Evolutionary conservation across 1,140 invertebrate species (phyloP).

Genomic region (Aporrectodea caliginosa): DNA sequence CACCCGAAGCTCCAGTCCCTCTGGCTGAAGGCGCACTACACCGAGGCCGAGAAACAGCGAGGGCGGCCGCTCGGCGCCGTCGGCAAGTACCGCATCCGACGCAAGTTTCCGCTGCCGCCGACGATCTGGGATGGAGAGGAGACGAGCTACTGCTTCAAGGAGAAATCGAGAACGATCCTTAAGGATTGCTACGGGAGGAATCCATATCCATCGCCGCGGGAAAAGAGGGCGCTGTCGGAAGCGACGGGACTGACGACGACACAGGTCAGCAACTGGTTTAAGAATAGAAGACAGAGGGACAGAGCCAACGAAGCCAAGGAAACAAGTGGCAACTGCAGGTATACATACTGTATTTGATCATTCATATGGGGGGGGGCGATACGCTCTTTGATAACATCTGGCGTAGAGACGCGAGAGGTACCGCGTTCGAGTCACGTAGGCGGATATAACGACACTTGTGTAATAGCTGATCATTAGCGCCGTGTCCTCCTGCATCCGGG

Average conservation of each 20-base stretch:
- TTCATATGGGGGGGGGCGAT: no score
- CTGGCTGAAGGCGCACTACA: slow-evolving; percentile 67
- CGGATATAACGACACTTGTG: no score
- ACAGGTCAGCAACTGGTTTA: slow-evolving; percentile 97
- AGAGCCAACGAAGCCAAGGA: slow-evolving; percentile 83
- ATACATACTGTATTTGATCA: no score
- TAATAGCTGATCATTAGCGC: no score
- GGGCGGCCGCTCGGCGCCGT: slow-evolving; percentile 88
- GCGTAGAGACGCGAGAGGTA: no score
- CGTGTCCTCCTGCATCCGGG: no score
- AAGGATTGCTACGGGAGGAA: slow-evolving; percentile 26
- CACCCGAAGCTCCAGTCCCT: slow-evolving; percentile 88
- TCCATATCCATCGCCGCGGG: slow-evolving; percentile 80
- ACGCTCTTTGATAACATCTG: no score
- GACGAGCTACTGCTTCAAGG: slow-evolving; percentile 98
- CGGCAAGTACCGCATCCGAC: slow-evolving; percentile 90
- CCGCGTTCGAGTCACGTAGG: no score
- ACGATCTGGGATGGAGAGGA: slow-evolving; percentile 99
- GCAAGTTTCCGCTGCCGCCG: slow-evolving; percentile 92
- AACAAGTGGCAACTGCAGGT: no score
- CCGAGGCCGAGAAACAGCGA: slow-evolving; percentile 90
- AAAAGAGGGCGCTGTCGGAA: slow-evolving; percentile 92
- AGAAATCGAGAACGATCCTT: slow-evolving; percentile 66
- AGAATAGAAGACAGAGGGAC: slow-evolving; percentile 79
- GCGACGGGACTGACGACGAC: slow-evolving; percentile 96